phyloP scores from a whole-genome alignment of 2,888 invertebrate genomes.

The Arrhopalites spinosus region DNA sequence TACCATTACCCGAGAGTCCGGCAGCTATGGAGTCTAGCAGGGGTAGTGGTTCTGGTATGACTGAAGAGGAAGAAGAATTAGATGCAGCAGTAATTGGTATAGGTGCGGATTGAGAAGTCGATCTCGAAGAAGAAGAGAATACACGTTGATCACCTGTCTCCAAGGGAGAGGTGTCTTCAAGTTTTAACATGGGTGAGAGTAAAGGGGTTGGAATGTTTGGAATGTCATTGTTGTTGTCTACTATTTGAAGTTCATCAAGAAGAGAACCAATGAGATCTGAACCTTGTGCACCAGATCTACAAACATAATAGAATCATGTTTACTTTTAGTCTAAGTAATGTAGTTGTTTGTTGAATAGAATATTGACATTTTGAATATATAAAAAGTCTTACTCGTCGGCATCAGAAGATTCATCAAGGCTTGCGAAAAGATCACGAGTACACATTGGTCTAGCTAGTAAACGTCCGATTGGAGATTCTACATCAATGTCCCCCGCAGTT shows the following conservation, averaged over 20 bases:
- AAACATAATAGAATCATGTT: not conserved
- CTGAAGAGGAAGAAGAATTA: not conserved
- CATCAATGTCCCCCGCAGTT: slow-evolving; percentile 79
- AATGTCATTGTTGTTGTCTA: slow-evolving; percentile 12
- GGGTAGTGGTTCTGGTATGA: not conserved
- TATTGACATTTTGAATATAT: no score
- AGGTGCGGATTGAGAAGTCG: not conserved
- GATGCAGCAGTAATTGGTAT: no score
- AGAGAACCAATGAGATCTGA: slow-evolving; percentile 19
- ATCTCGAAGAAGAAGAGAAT: not conserved
- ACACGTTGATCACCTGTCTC: not conserved
- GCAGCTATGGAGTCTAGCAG: not conserved
- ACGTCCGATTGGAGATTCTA: slow-evolving; percentile 61
- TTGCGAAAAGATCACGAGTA: not conserved
- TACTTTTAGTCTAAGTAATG: not conserved
- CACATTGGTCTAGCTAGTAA: not conserved
- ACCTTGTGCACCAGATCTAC: not conserved
- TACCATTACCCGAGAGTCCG: not conserved
- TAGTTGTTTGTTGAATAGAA: no score
- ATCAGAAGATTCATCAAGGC: slow-evolving; percentile 13
- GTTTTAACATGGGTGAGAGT: slow-evolving; percentile 1
- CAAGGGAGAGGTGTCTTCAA: not conserved
- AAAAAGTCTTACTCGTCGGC: slow-evolving; percentile 4
- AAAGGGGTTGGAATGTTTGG: slow-evolving; percentile 12
- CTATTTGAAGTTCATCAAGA: slow-evolving; percentile 24